These are phyloP conservation scores for Lutjanus erythropterus DNA, from an alignment of 2,113 vertebrate genomes.

Conservation along the genomic window DNA sequence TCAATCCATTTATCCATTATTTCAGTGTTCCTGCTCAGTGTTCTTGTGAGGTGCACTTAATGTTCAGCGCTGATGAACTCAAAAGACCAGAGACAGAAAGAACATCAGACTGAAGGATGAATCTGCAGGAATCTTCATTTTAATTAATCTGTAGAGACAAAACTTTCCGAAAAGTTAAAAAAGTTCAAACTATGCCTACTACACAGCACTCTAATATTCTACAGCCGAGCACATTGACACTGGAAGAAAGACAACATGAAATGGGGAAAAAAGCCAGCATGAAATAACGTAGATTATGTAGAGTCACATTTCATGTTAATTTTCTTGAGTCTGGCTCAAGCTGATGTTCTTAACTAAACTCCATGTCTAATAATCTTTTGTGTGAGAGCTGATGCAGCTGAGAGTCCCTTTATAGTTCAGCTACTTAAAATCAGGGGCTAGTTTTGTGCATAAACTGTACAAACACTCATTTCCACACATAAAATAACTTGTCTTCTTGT, in stretches of 20 bases:
- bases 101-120: constrained; percentile 12
- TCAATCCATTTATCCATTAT: constrained; percentile 28
- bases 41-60: constrained; percentile 33
- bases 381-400: not conserved
- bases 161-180: constrained; percentile 20
- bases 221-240: not conserved
- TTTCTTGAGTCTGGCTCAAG: not conserved
- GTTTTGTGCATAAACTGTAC: not conserved
- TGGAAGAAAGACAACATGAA: not conserved
- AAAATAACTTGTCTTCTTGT: not conserved
- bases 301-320: not conserved
- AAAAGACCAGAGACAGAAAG: constrained; percentile 30
- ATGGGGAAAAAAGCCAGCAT: not conserved
- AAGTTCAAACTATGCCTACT: not conserved
- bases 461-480: not conserved
- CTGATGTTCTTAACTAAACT: constrained; percentile 1
- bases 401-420: not conserved
- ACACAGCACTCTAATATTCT: not conserved
- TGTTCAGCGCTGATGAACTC: constrained; percentile 47
- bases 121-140: constrained; percentile 20
- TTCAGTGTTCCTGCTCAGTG: constrained; percentile 21
- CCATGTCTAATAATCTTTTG: not conserved
- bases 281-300: not conserved
- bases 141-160: constrained; percentile 50
- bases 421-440: not conserved